Evolutionary conservation across 2,888 invertebrate genomes (phyloP).

Genomic region (Caradrina kadenii): DNA sequence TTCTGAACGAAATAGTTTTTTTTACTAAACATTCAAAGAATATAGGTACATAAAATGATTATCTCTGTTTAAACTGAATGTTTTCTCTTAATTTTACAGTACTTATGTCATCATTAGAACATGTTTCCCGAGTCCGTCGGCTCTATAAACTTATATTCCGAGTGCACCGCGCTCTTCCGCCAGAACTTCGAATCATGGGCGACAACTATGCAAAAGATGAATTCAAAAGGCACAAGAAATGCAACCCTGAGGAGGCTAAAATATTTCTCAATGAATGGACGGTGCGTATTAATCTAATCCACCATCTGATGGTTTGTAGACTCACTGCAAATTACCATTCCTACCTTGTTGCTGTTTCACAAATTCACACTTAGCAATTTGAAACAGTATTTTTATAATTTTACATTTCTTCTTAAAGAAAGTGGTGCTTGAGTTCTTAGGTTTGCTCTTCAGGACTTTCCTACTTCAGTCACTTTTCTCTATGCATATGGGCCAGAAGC

Average conservation of each 20-base stretch:
- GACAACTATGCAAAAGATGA: conserved; percentile 95
- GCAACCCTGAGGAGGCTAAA: conserved; percentile 92
- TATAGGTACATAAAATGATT: too few species aligned
- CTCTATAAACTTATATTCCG: conserved; percentile 95
- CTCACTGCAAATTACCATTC: too few species aligned
- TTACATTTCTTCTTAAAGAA: too few species aligned
- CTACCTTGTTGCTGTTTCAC: too few species aligned
- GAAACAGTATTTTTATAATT: too few species aligned
- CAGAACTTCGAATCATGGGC: conserved; percentile 93
- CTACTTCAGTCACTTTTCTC: too few species aligned
- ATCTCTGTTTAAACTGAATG: not conserved
- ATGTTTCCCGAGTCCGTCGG: conserved; percentile 92
- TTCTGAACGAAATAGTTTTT: not conserved
- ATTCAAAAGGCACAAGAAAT: conserved; percentile 95
- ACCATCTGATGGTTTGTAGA: too few species aligned
- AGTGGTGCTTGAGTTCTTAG: too few species aligned
- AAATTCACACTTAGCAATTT: too few species aligned
- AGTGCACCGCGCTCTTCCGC: conserved; percentile 94
- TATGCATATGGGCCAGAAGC: too few species aligned
- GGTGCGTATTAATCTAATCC: conserved; percentile 86
- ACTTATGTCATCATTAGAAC: conserved; percentile 76
- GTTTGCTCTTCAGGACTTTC: too few species aligned
- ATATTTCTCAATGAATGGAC: conserved; percentile 97
- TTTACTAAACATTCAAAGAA: too few species aligned
- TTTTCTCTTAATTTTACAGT: conserved; percentile 41